Evolutionary conservation across 2,113 vertebrate species (phyloP), one percentile per base, ranked within the genome.

Genomic region (Myrmecobius fasciatus): DNA sequence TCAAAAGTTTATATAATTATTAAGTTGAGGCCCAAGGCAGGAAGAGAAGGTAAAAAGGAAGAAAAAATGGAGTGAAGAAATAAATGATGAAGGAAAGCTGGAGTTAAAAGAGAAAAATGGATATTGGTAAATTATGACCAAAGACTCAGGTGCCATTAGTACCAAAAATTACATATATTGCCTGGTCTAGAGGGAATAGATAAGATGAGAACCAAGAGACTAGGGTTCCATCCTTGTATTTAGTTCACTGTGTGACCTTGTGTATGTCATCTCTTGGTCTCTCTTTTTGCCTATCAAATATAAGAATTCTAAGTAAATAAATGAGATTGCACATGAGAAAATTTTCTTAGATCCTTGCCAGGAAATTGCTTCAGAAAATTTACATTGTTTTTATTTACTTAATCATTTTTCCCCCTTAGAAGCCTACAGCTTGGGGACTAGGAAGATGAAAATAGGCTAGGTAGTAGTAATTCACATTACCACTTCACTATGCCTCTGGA

Each of bases 231-330:
- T 11, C 60, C 75, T 53, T 49, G 92, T 90, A 31, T 28, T n/a
- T 20, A 54, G 47, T 56, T 95, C 89, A 88, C 56, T 0, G 2
- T 90, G 83, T 96, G 95, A 96, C 96, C 95, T 97, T 96, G 94
- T 48, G 25, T 89, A 52, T 91, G 89, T 94, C 60, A 89, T 91
- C 52, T 97, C 56, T 8, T 48, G 36, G 10, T 12, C 1, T 28
- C 89, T 93, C 46, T 12, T 89, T 52, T 24, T 46, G 22, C 0
- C 56, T 56, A 91, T 52, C 83, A 52, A 49, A 31, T 1, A 8
- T 46, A 89, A 91, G 83, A 7, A 83, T 12, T 17, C 83, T 53
- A 14, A 53, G 89, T 43, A 56, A 11, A 14, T 91, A 31, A 83
- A 7, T 83, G 67, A 83, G 67, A 83, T 83, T 24, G 24, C 36